Evolutionary conservation across 35 echinoderm and acorn worm species (phyloP).

Genomic region (Apostichopus parvimensis): DNA sequence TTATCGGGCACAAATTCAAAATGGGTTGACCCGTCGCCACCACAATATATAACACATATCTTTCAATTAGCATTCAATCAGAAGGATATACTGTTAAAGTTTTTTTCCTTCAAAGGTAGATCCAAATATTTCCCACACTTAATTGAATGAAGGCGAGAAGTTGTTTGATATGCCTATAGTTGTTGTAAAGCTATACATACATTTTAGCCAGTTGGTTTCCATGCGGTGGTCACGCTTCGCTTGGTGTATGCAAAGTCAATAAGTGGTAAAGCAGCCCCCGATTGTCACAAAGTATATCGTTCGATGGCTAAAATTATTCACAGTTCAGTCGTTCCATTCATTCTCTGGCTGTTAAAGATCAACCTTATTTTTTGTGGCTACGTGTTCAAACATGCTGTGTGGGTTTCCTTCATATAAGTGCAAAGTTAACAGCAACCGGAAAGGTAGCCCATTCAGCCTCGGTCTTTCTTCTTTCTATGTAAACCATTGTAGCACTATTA

Average conservation of each 20-base stretch:
- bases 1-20: too few species aligned
- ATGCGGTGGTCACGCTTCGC: background rate
- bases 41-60: too few species aligned
- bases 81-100: too few species aligned
- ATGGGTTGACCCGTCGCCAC: too few species aligned
- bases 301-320: background rate
- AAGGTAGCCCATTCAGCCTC: background rate
- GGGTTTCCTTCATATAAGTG: background rate
- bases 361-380: background rate
- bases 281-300: background rate
- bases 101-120: background rate
- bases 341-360: background rate
- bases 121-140: background rate
- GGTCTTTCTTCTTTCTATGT: background rate
- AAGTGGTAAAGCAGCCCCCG: background rate
- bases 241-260: background rate
- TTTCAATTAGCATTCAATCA: too few species aligned
- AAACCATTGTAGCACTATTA: too few species aligned
- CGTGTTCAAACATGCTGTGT: background rate
- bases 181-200: background rate
- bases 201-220: background rate
- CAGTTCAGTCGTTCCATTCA: background rate
- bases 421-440: background rate
- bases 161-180: background rate
- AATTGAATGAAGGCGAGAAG: background rate